Base-by-base conservation (phyloP, 1,140 invertebrate genomes). In the Venturia canescens region DNA sequence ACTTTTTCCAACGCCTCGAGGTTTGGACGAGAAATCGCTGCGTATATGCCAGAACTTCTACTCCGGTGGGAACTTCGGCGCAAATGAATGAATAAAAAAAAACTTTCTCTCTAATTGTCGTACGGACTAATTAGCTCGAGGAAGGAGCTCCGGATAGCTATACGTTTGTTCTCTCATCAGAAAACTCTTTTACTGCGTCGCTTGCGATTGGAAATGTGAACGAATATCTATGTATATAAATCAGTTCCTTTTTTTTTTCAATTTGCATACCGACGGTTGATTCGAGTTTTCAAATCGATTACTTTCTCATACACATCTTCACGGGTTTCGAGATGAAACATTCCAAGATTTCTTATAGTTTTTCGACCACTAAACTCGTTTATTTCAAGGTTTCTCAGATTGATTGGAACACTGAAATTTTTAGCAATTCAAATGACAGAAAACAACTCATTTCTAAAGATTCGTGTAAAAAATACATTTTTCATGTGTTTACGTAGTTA, bases 111-210 rank as follows among this genome's bases (percentile, higher is more conserved):
- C 15, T 48, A 44, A 71, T 71, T 71, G 69, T 71, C 69, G 34
- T n/a, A 44, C 69, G 69, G 18, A 44, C 34, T 71, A 71, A 71
- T 71, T 71, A 71, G 69, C 69, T 48, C 69, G 38, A 26, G 69
- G 15, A 71, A 71, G 48, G n/a, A 23, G n/a, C 34, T 23, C n/a
- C 21, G 21, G 21, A n/a, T 48, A 34, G 34, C 21, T 23, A 34
- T 44, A 44, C 29, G 67, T 26, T 63, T n/a, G n/a, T 44, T 44
- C n/a, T 44, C 69, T 27, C 67, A 38, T 38, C 31, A 16, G 6
- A 57, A 34, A 70, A 34, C 31, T 70, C 29, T 1, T 57, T n/a
- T 21, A 57, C 5, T 23, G 5, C 38, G 11, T 44, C 7, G 38
- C 7, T 44, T 44, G 38, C 13, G 38, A 44, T 44, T 44, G 38